A percentile compares a stretch with the other conserved stretches of the same genome.
phyloP scores from a whole-genome alignment of 2,888 invertebrate genomes.

The Alloscopus bannaensis region DNA sequence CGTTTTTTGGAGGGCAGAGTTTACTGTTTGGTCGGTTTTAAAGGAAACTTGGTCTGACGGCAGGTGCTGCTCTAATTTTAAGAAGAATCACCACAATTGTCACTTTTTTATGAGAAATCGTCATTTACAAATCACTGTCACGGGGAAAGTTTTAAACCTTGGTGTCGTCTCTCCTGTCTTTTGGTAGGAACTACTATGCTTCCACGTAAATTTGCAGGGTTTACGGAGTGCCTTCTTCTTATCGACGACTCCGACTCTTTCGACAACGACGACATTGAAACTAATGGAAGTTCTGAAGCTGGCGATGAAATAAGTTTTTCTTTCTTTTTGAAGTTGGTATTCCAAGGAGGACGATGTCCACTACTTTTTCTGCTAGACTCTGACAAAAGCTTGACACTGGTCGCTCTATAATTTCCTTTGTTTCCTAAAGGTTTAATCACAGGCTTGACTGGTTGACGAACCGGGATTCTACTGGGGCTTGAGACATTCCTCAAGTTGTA shows the following conservation, averaged over 20 bases:
- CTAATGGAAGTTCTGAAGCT: slow-evolving; percentile 9
- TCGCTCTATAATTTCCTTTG: slow-evolving; percentile 14
- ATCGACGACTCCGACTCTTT: slow-evolving; percentile 8
- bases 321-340: slow-evolving; percentile 31
- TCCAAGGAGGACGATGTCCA: slow-evolving; percentile 32
- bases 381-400: not conserved
- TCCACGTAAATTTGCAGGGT: no score
- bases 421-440: not conserved
- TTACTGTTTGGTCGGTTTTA: not conserved
- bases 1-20: not conserved
- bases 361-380: no score
- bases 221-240: no score
- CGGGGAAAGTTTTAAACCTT: no score
- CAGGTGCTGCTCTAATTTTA: slow-evolving; percentile 19
- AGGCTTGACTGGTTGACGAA: slow-evolving; percentile 14
- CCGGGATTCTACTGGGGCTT: slow-evolving; percentile 41
- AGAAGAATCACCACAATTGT: not conserved
- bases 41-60: slow-evolving; percentile 16
- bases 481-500: slow-evolving; percentile 29
- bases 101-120: not conserved
- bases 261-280: slow-evolving; percentile 10
- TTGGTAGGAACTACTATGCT: no score
- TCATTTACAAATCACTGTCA: no score
- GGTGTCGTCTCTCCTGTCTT: no score
- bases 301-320: slow-evolving; percentile 6